Base-by-base conservation (phyloP, 2,797 vertebrate genomes). In the Notolabrus celidotus region DNA sequence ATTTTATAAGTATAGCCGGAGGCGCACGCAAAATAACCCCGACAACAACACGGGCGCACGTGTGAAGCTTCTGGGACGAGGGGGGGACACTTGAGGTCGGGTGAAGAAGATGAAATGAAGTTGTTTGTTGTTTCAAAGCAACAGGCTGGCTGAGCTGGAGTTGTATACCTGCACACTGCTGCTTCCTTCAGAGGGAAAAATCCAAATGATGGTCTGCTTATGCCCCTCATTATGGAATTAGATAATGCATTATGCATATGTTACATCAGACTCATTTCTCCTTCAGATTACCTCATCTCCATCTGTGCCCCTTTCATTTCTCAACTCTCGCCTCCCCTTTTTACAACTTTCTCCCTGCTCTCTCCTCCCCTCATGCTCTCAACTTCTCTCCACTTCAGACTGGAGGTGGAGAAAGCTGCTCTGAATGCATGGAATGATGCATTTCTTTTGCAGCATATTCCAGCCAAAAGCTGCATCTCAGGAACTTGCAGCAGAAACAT, bases 231-330 rank as follows among this genome's bases (percentile, higher is more conserved):
- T 66, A 17, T 66, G 41, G 56, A 78, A 70, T 86, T 63, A 82
- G 68, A 81, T 64, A 46, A 86, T 82, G 66, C 82, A 83, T 86
- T 66, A 79, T 88, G 80, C 75, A 89, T 86, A 80, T 63, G 77
- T 83, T 80, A 82, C 84, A 61, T 87, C 79, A 71, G 43, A 74
- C 71, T 77, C 63, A 38, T 59, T 82, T 78, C 78, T 84, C 74
- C 66, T 72, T 68, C 72, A 74, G 51, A 86, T 88, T 86, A 84
- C 86, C 82, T 89, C 86, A 83, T 79, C 81, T 73, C 81, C 77
- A 88, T 84, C 80, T 87, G 80, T 80, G 83, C 69, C 58, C 54
- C 78, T 69, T 77, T 71, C 41, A 12, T 63, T 83, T 54, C 60
- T 58, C 19, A 33, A 29, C 67, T 49, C 78, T 61, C 33, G 7